Evolutionary conservation across 2,888 invertebrate species (phyloP).

Genomic region (Shargacucullia verbasci): DNA sequence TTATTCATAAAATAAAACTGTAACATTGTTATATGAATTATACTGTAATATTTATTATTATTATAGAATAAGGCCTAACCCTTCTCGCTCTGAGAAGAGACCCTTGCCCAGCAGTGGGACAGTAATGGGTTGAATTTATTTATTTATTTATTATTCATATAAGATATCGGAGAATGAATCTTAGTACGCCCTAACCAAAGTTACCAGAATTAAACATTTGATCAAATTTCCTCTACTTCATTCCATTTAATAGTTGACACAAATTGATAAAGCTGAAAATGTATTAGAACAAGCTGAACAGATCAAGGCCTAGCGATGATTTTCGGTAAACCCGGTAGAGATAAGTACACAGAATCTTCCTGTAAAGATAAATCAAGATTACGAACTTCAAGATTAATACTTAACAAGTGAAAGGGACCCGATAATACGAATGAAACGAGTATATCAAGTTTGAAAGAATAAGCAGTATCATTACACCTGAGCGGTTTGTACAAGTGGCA

Average conservation of each 20-base stretch:
- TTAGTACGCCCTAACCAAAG: neutral
- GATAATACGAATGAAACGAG: neutral
- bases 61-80: too few species aligned
- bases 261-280: slow-evolving; percentile 35
- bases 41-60: too few species aligned
- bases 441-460: slow-evolving; percentile 12
- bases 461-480: slow-evolving; percentile 28
- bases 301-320: slow-evolving; percentile 39
- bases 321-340: slow-evolving; percentile 12
- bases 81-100: too few species aligned
- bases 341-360: slow-evolving; percentile 23
- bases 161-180: neutral
- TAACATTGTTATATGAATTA: too few species aligned
- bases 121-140: too few species aligned
- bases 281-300: slow-evolving; percentile 21
- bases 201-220: slow-evolving; percentile 20
- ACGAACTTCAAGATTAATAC: neutral
- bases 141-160: too few species aligned
- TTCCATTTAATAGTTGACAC: slow-evolving; percentile 21
- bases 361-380: slow-evolving; percentile 25
- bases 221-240: slow-evolving; percentile 2
- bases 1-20: too few species aligned
- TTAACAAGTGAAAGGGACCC: neutral
- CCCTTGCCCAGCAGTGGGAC: too few species aligned
- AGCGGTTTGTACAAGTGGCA: slow-evolving; percentile 47